These are phyloP conservation scores for Spisula solida DNA, from an alignment of 2,888 invertebrate species.

Conservation along the genomic window DNA sequence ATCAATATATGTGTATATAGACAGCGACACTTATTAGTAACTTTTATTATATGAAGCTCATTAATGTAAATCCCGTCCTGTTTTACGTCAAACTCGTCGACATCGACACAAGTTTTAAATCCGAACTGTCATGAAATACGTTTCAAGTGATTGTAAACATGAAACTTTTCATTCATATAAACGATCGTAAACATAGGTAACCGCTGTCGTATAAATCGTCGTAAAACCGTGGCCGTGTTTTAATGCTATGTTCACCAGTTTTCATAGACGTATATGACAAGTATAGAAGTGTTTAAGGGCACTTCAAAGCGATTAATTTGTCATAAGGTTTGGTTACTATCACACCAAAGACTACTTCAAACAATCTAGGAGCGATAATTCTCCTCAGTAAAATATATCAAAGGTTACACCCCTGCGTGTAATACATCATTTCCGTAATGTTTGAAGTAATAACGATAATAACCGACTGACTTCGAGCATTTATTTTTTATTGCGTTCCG, in stretches of 20 bases:
- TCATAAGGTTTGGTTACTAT: slow-evolving; percentile 23
- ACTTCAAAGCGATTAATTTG: slow-evolving; percentile 44
- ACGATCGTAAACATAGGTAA: slow-evolving; percentile 20
- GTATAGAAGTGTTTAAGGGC: neutral
- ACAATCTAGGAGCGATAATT: slow-evolving; percentile 23
- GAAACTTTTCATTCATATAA: slow-evolving; percentile 14
- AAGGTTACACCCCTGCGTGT: neutral
- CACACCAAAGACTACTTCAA: slow-evolving; percentile 34
- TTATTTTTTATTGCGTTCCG: neutral
- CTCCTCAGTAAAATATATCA: neutral
- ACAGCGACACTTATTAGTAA: too few relatives aligned
- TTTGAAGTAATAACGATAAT: neutral
- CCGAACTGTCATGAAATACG: neutral
- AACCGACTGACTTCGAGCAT: neutral
- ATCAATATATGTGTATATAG: too few relatives aligned
- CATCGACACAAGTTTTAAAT: neutral
- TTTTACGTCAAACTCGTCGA: neutral
- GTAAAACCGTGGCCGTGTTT: slow-evolving; percentile 11
- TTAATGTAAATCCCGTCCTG: too few relatives aligned
- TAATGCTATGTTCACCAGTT: slow-evolving; percentile 4
- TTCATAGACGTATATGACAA: slow-evolving; percentile 35
- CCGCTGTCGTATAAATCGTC: neutral
- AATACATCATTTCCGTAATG: neutral
- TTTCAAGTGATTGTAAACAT: neutral
- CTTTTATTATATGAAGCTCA: too few relatives aligned